These are phyloP conservation scores for Lepilemur ruficaudatus DNA, from an alignment of 2,797 vertebrate genomes.

Conservation along the genomic window DNA sequence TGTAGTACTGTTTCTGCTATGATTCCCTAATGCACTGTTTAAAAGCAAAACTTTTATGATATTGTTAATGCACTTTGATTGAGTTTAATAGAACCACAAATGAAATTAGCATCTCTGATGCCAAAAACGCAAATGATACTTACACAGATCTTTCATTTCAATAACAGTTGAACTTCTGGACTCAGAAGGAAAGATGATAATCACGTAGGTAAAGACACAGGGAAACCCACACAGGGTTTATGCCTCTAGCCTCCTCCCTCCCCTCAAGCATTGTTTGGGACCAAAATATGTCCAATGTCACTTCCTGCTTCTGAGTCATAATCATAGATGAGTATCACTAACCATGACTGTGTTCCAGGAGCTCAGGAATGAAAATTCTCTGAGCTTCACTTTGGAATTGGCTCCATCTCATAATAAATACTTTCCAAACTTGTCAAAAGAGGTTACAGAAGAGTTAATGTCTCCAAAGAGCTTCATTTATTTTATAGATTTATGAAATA, in stretches of 20 bases:
- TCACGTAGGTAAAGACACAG: not conserved
- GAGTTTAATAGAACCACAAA: not conserved
- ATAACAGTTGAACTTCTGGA: not conserved
- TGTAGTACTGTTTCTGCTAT: not conserved
- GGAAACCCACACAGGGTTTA: not conserved
- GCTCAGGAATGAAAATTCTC: not conserved
- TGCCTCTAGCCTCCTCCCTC: not conserved
- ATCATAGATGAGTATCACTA: not conserved
- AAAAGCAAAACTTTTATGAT: not conserved
- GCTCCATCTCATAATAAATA: not conserved
- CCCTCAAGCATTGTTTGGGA: not conserved
- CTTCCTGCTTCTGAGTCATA: conserved; percentile 29
- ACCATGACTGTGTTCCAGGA: not conserved
- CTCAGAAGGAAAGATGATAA: not conserved
- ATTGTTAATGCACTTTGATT: not conserved
- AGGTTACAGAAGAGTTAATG: not conserved
- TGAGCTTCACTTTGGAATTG: not conserved
- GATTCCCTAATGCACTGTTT: not conserved
- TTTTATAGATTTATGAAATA: conserved; percentile 28
- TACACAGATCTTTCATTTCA: not conserved
- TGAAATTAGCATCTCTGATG: not conserved
- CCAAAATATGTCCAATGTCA: not conserved
- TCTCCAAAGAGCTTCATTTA: not conserved
- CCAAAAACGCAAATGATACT: not conserved
- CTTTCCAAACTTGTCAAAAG: not conserved